A percentile compares a stretch with the other conserved stretches of the same genome.
Conservation (phyloP, 92 coral and sea anemone species). For the Palythoa grandiflora region DNA sequence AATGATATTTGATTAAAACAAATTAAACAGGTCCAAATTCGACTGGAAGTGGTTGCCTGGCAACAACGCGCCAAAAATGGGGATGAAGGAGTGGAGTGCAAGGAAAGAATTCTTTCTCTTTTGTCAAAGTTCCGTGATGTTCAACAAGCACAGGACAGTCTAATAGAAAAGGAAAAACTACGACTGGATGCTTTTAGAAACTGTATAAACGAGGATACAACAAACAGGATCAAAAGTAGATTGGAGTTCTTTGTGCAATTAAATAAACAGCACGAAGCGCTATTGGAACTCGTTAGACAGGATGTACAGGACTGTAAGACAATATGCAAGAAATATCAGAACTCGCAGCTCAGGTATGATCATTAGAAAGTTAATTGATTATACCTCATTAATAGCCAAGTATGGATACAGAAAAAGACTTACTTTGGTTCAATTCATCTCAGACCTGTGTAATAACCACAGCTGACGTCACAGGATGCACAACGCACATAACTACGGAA, state of each 20-base stretch:
- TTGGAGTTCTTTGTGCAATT: constrained; percentile 87
- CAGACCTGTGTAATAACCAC: too few species aligned
- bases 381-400: not conserved
- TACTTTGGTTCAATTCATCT: too few species aligned
- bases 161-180: constrained; percentile 92
- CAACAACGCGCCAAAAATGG: constrained; percentile 86
- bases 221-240: constrained; percentile 87
- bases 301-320: constrained; percentile 96
- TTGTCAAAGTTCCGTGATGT: constrained; percentile 87
- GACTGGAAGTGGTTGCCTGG: constrained; percentile 92
- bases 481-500: too few species aligned
- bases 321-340: constrained; percentile 85
- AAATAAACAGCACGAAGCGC: constrained; percentile 87
- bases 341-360: constrained; percentile 81
- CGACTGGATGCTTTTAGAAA: constrained; percentile 95
- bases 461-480: too few species aligned
- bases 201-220: constrained; percentile 96
- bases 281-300: constrained; percentile 86
- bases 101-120: constrained; percentile 84
- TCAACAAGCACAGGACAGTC: constrained; percentile 87
- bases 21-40: constrained; percentile 75
- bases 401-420: too few species aligned
- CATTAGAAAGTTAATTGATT: not conserved
- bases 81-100: constrained; percentile 83
- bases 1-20: too few species aligned